Evolutionary conservation across 2,113 vertebrate genomes (phyloP), one percentile per base, ranked within the genome.

Genomic region (Zosterops lateralis): DNA sequence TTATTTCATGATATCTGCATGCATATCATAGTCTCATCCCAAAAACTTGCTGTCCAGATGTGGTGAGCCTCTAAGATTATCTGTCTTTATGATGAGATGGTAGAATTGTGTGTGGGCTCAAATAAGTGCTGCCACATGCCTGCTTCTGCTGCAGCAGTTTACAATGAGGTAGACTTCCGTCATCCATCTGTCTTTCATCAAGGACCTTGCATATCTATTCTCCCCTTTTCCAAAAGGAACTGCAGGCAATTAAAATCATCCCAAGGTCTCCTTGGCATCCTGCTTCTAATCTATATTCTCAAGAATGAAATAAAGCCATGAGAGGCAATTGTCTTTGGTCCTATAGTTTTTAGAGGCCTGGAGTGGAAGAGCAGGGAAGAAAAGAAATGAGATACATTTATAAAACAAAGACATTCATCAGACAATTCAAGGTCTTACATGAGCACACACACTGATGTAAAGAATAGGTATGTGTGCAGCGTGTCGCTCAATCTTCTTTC

Each of bases 281-380:
- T 83, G 73, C 22, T 89, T 88, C 90, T 95, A 91, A 92, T 94
- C 83, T 90, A 21, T 73, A 40, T 61, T 84, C 56, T 93, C 58
- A 71, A 61, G 48, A 93, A 89, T 57, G 40, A 89, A 91, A 71
- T 40, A 58, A 89, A 92, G 71, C 42, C 2, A 4, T 60, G 70
- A 93, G 53, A 92, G 47, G 67, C 84, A 81, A 89, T 84, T 73
- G 32, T 82, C 79, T 70, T 78, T 89, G n/a, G 22, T 71, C 57
- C 29, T 95, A 7, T 65, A 60, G 40, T 64, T 91, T 77, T 75
- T 48, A 87, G 36, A 65, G n/a, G 36, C 48, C 47, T 74, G 73
- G n/a, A 60, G 61, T 3, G 3, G n/a, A 88, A 75, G 16, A 86
- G 32, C 45, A 62, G 8, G 57, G n/a, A 62, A 75, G 42, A 65